Base-by-base conservation (phyloP, 2,113 vertebrate species). In the Proteles cristata region DNA sequence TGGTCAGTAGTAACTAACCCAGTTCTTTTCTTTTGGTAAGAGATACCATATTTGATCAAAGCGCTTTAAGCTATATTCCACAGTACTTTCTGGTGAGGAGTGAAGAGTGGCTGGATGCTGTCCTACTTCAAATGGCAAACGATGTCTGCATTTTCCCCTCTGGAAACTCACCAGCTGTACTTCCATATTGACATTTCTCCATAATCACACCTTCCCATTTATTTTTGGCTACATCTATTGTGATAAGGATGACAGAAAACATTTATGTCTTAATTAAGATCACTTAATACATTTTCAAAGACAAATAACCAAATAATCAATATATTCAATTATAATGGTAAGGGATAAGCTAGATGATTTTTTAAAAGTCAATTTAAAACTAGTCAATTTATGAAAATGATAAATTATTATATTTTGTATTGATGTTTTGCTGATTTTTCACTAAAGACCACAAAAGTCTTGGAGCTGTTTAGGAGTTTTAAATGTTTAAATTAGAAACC, bases 221-320 rank as follows among this genome's bases (percentile, higher is more conserved):
- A 81, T 85, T 94, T 98, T 98, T 98, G 97, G 97, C 94, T 98
- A 88, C 93, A 97, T 98, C 94, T 82, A 85, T 98, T 98, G 80
- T 97, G 95, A 96, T 97, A 93, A 95, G 65, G 21, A 93, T 93
- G 83, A 96, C 84, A 98, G 58, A 93, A 96, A 95, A 92, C 65
- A 96, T 63, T 96, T 85, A 53, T 96, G 31, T 85, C 31, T 73
- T 74, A 74, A 74, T 96, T 80, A 82, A 88, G 55, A 88, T 96
- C n/a, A 90, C n/a, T 96, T 93, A 80, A 88, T 94, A 79, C 31
- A 93, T 91, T 95, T 94, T 95, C 84, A 82, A 97, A 93, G 76
- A 63, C 61, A 82, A 55, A 69, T 90, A 95, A 86, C 84, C 76
- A 73, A 83, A 83, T 96, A 86, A 96, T 93, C 89, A 84, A 19